These are phyloP conservation scores for Steinernema khuongi DNA, from an alignment of 1,140 invertebrate species.

Conservation along the genomic window DNA sequence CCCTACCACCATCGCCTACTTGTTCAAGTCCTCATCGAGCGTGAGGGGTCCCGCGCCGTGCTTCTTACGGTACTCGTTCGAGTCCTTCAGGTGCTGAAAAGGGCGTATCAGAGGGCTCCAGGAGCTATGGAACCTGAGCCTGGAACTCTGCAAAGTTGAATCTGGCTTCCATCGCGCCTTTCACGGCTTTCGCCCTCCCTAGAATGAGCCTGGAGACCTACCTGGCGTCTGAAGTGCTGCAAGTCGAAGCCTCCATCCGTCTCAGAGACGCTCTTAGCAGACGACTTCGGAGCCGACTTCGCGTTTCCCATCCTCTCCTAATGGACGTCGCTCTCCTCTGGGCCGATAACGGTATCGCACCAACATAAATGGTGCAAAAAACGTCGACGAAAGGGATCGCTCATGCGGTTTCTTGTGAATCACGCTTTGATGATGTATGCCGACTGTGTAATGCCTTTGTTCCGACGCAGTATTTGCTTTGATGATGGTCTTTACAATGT, in stretches of 20 bases:
- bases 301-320: neutral
- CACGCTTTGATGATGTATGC: no score
- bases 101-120: neutral
- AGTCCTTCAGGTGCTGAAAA: constrained; percentile 66
- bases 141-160: neutral
- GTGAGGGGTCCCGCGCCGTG: constrained; percentile 70
- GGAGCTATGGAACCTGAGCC: neutral
- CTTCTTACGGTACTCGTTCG: constrained; percentile 72
- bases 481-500: no score
- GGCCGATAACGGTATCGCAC: no score
- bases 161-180: neutral
- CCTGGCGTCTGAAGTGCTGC: neutral
- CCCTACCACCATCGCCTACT: no score
- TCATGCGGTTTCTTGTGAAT: no score
- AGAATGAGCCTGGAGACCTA: neutral
- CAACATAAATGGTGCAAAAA: no score
- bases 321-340: no score
- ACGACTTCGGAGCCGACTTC: neutral
- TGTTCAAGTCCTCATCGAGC: constrained; percentile 69
- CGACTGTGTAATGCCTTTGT: no score
- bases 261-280: no score
- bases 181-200: neutral
- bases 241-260: neutral
- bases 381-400: no score
- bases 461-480: no score